phyloP scores from a whole-genome alignment of 2,888 invertebrate genomes.

The Andrena trimmerana region DNA sequence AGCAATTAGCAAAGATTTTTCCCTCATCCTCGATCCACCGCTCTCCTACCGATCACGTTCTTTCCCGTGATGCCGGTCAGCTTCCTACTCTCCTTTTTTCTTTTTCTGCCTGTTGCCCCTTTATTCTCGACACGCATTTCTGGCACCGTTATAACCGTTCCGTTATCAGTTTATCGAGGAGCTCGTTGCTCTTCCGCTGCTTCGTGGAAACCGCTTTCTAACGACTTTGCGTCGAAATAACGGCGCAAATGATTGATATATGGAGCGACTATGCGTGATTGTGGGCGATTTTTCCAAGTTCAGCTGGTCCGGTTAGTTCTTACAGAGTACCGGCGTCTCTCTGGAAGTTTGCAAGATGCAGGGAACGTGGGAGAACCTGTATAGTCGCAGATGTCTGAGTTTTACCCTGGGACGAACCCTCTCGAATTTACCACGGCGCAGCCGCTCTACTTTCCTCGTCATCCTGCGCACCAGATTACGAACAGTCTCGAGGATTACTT shows the following conservation, averaged over 20 bases:
- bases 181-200: not conserved
- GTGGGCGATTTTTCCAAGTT: too few relatives aligned
- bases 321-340: too few relatives aligned
- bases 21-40: slow-evolving; percentile 1
- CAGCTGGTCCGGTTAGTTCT: too few relatives aligned
- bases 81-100: not conserved
- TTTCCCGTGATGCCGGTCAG: not conserved
- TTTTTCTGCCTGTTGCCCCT: not conserved
- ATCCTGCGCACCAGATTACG: slow-evolving; percentile 34
- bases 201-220: slow-evolving; percentile 5
- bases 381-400: not conserved
- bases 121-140: slow-evolving; percentile 17
- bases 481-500: slow-evolving; percentile 31
- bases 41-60: slow-evolving; percentile 13
- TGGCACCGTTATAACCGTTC: slow-evolving; percentile 53
- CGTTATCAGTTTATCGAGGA: slow-evolving; percentile 52
- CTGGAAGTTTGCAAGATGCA: too few relatives aligned
- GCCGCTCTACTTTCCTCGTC: slow-evolving; percentile 3
- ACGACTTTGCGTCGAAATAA: not conserved
- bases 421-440: not conserved
- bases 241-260: not conserved
- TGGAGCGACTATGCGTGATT: not conserved
- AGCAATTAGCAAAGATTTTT: slow-evolving; percentile 63
- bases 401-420: not conserved
- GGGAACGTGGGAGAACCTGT: not conserved